These are phyloP conservation scores for Notothenia coriiceps DNA, from an alignment of 2,113 vertebrate genomes.

Conservation along the genomic window DNA sequence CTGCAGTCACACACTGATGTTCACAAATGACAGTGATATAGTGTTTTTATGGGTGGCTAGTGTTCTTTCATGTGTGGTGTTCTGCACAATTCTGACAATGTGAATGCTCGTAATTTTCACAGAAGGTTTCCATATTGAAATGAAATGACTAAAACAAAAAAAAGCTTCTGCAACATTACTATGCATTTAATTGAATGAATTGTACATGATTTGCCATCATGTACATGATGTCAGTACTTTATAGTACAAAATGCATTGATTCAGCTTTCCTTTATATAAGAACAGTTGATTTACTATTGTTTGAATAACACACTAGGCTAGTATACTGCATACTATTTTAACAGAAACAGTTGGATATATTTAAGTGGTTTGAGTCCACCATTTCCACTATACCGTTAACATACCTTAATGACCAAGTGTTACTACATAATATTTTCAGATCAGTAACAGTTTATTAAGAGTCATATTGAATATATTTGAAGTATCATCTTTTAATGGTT, in stretches of 20 bases:
- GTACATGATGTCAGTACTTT: neutral
- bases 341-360: neutral
- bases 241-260: neutral
- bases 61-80: neutral
- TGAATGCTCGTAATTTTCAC: neutral
- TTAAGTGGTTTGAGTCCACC: neutral
- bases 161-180: neutral
- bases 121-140: neutral
- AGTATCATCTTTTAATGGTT: neutral
- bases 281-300: neutral
- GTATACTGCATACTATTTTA: neutral
- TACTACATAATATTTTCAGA: neutral
- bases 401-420: neutral
- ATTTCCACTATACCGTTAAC: neutral
- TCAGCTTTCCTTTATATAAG: neutral
- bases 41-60: neutral
- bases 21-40: neutral
- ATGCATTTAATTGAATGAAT: neutral
- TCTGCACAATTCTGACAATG: neutral
- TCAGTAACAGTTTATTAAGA: neutral
- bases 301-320: neutral
- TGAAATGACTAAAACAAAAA: neutral
- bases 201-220: neutral
- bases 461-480: neutral
- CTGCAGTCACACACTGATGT: slow-evolving; percentile 12